Evolutionary conservation across 2,797 vertebrate genomes (phyloP), one percentile per base, ranked within the genome.

Genomic region (Petrocephalus schoutedeni): DNA sequence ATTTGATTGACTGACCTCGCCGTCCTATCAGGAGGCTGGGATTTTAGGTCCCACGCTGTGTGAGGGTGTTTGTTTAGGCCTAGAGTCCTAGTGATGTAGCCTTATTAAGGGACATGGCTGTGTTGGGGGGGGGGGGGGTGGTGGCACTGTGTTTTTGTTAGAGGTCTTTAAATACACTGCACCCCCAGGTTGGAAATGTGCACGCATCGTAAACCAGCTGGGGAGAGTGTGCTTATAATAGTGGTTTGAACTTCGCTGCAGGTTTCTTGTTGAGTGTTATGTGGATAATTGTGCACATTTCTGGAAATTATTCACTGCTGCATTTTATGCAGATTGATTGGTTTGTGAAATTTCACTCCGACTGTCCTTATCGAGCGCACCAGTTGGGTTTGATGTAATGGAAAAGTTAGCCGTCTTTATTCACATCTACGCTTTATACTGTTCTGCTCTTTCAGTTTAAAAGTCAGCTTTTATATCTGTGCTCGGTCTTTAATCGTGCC

Each of bases 401-500:
- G 56, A 89, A 86, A 89, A 45, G 21, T 87, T 87, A 87, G 89
- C 88, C 86, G 54, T 57, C 88, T 89, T 87, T 87, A 77, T 58
- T 77, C 36, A 12, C 56, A 58, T 85, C 49, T 87, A 87, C 10
- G 28, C 64, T 64, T 87, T 89, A 89, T 90, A 57, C 77, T 87
- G 88, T 90, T 86, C 89, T 56, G 54, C 58, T 8, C 21, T 53
- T 14, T 88, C 36, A 87, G 83, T 84, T 88, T 85, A 85, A 36
- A 53, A 85, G 88, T 91, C 86, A 87, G 45, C 82, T 89, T 90
- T 90, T 88, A 89, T 85, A 91, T 91, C 86, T 87, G 61, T 56
- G 88, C 83, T 59, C 86, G 19, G 87, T 88, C 87, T 14, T 59
- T 21, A 36, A 23, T 74, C 41, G n/a, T 85, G 64, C 87, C 85